phyloP scores from a whole-genome alignment of 2,888 invertebrate genomes.

The Drosophila testacea region DNA sequence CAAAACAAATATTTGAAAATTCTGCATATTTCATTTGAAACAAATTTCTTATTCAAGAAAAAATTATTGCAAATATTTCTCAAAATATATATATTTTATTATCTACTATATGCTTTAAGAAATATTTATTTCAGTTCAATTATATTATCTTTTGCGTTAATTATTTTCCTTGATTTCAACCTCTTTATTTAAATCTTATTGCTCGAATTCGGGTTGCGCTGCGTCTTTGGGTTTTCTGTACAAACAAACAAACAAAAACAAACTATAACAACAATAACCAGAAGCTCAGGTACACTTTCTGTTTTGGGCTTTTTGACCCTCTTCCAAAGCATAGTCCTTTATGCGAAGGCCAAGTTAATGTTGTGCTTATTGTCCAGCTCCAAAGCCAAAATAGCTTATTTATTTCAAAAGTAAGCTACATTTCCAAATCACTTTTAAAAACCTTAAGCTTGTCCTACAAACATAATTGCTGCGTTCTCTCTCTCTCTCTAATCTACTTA shows the following conservation, averaged over 20 bases:
- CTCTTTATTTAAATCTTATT: constrained; percentile 29
- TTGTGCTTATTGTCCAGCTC: constrained; percentile 55
- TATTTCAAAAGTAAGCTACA: constrained; percentile 67
- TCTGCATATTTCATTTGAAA: constrained; percentile 76
- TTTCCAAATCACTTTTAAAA: constrained; percentile 65
- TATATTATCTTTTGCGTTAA: constrained; percentile 51
- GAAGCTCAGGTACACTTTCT: constrained; percentile 56
- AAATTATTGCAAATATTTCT: constrained; percentile 80
- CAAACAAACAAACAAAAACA: constrained; percentile 20
- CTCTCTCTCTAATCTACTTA: constrained; percentile 60
- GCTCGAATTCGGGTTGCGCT: constrained; percentile 71
- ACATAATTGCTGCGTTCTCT: constrained; percentile 71
- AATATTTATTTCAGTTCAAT: constrained; percentile 46
- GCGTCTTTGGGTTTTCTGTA: constrained; percentile 67
- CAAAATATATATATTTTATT: constrained; percentile 55
- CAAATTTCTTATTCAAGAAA: constrained; percentile 66
- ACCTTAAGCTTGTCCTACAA: constrained; percentile 74
- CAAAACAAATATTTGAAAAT: constrained; percentile 72
- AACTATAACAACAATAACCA: constrained; percentile 28
- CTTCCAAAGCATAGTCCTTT: constrained; percentile 29
- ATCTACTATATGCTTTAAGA: constrained; percentile 67
- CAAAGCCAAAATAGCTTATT: constrained; percentile 58
- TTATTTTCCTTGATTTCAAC: constrained; percentile 40
- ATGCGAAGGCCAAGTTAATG: constrained; percentile 52
- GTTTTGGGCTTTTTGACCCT: constrained; percentile 38